phyloP scores from a whole-genome alignment of 1,140 invertebrate genomes.

The Bombus fervidus region DNA sequence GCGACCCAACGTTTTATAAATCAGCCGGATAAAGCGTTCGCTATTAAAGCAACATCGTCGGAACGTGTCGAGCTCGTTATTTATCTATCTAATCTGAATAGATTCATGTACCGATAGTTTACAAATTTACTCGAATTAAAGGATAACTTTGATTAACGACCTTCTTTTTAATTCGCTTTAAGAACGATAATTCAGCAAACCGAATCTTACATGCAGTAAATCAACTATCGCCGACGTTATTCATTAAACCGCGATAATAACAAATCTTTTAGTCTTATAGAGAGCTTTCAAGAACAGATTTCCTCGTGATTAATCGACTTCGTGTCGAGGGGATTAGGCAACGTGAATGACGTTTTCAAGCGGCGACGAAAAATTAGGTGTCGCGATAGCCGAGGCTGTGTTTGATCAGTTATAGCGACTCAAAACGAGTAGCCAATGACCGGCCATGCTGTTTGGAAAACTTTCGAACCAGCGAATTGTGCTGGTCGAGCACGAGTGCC shows the following conservation, averaged over 20 bases:
- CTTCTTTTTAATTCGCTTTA: background rate
- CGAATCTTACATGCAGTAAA: background rate
- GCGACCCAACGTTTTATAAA: constrained; percentile 16
- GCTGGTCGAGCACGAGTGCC: constrained; percentile 33
- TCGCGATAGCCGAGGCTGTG: constrained; percentile 50
- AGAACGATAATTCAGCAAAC: background rate
- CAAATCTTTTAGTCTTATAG: background rate
- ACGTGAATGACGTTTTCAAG: constrained; percentile 17
- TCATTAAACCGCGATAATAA: background rate
- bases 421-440: constrained; percentile 49
- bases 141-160: background rate
- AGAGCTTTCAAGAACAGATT: background rate
- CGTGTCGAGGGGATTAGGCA: background rate
- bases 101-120: background rate
- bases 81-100: background rate
- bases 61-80: constrained; percentile 12
- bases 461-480: constrained; percentile 60
- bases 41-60: background rate
- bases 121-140: background rate
- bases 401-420: constrained; percentile 62
- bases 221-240: background rate
- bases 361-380: constrained; percentile 61
- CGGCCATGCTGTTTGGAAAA: constrained; percentile 46
- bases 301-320: background rate
- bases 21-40: background rate